phyloP scores from a whole-genome alignment of 1,140 invertebrate genomes.

The Tachypleus tridentatus region DNA sequence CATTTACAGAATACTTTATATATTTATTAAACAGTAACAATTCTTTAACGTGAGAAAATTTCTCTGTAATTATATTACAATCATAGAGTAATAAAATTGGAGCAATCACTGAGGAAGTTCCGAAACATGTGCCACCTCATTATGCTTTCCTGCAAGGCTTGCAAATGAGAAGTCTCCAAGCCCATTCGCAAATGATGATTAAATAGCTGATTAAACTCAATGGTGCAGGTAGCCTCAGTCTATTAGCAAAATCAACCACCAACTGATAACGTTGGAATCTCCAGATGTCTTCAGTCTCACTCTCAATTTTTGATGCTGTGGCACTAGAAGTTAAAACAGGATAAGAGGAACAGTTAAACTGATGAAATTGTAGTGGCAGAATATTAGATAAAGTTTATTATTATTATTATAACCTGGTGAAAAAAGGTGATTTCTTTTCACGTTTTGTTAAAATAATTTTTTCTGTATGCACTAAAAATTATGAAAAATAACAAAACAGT shows the following conservation, averaged over 20 bases:
- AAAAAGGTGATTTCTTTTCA: no score
- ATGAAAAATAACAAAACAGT: no score
- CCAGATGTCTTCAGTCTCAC: slow-evolving; percentile 32
- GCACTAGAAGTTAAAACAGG: slow-evolving; percentile 23
- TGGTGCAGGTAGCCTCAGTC: slow-evolving; percentile 27
- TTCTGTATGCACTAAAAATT: slow-evolving; percentile 8
- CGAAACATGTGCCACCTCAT: no score
- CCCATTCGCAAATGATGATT: slow-evolving; percentile 1
- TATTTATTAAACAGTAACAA: no score
- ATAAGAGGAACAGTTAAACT: not conserved
- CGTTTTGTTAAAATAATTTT: not conserved
- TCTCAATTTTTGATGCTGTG: slow-evolving; percentile 30
- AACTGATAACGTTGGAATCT: slow-evolving; percentile 35
- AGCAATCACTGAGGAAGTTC: no score
- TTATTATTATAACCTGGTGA: no score
- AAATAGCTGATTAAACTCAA: slow-evolving; percentile 28
- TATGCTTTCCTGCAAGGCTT: not conserved
- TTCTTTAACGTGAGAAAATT: no score
- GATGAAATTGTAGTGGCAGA: not conserved
- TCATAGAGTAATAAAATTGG: no score
- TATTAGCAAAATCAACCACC: slow-evolving; percentile 33
- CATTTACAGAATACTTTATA: no score
- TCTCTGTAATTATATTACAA: no score
- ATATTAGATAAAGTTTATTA: not conserved
- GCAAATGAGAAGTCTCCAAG: not conserved